Base-by-base conservation (phyloP, 2,888 invertebrate genomes). In the Epicampocera succincta region DNA sequence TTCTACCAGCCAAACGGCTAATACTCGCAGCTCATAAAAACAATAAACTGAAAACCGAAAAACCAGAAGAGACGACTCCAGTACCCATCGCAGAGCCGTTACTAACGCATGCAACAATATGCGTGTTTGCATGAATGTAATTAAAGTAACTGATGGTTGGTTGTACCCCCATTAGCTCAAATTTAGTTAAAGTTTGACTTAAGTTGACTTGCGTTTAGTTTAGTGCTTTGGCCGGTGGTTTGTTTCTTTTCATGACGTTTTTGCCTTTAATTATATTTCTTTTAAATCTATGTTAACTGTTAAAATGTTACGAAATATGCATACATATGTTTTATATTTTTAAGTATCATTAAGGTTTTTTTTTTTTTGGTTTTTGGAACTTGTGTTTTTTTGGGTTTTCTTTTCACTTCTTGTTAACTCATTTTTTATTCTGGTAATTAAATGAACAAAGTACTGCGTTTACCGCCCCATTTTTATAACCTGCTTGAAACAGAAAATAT, bases 201-300 rank as follows among this genome's bases (percentile, higher is more conserved):
- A 12, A 46, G 12, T 63, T 54, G 21, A 54, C 33, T 46, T 8
- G 48, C 42, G 25, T 68, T 44, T 46, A 52, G 25, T 68, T 44
- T 46, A 17, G n/a, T 46, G 46, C n/a, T 56, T 21, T 63, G 54
- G 61, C 61, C 61, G 76, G 54, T 69, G 76, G 56, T 71, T 72
- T 65, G 56, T 71, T 72, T 65, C n/a, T 46, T 71, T 77, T 71
- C 58, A 50, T 71, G 71, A 33, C 56, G 54, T 42, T 38, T 61
- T 61, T 63, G 46, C 63, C 69, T 33, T 33, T 33, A 33, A 33
- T 33, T 33, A 33, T 46, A 69, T 56, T 73, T 73, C 63, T 69
- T 74, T 80, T 46, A 79, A 80, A 81, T 72, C 71, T 81, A 40
- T 81, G 77, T 77, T 81, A 81, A 81, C 77, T 50, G 77, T 81